Base-by-base conservation (phyloP, 2,888 invertebrate species). In the Tetragonisca angustula region DNA sequence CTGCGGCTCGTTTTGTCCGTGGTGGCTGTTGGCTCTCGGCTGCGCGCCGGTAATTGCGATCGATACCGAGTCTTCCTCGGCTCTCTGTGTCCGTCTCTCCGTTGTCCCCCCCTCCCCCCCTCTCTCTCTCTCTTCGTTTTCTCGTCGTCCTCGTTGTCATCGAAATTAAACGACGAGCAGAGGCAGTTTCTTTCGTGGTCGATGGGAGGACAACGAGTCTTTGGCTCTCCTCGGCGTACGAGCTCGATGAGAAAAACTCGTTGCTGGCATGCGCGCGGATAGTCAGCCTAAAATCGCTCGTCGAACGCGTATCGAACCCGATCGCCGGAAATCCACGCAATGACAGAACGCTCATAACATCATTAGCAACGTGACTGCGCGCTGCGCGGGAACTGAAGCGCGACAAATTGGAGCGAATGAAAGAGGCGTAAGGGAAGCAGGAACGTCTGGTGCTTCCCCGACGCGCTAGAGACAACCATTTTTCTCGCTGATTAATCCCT, bases 91-190 rank as follows among this genome's bases (percentile, higher is more conserved):
- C 62, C 62, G 50, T 24, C 17, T 24, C 61, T 61, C 61, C 43
- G 43, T 43, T 43, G 11, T 9, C 9, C 32, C 32, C 4, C 1
- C 32, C 32, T n/a, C 6, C 6, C 27, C 61, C 9, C 6, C 59
- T 11, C 6, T 27, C 61, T 15, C 24, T 27, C 27, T 32, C 27
- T 62, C 27, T 27, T 59, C 79, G 50, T 59, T 43, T 56, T 61
- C 27, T 71, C 81, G 77, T 64, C 79, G 68, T 83, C 88, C 64
- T 64, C 84, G 75, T 82, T 86, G 82, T 65, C 82, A 56, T 88
- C 91, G 87, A 90, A 90, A 91, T 90, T 88, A 86, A 91, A 89
- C 84, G 89, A 80, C 85, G 75, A 67, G 32, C 65, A 62, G n/a
- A 65, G 32, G 49, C 32, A 62, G 76, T 71, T 87, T 86, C 89